A percentile compares a stretch with the other conserved stretches of the same genome.
phyloP scores from a whole-genome alignment of 2,888 invertebrate species.

The Dryomyza anilis region DNA sequence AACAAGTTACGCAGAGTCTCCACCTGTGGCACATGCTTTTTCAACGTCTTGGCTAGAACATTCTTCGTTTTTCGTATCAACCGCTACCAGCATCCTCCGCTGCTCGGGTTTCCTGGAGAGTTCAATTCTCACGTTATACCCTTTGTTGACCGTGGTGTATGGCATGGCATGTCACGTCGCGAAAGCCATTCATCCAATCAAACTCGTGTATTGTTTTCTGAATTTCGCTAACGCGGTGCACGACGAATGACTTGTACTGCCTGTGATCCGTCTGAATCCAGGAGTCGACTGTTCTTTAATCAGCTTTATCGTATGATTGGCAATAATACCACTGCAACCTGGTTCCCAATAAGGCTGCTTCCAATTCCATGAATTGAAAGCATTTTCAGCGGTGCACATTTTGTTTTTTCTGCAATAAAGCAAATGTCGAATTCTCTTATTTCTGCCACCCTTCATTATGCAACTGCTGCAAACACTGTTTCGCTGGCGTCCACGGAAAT shows the following conservation, averaged over 20 bases:
- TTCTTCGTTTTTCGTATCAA: too few relatives aligned
- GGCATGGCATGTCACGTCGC: neutral
- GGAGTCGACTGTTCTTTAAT: neutral
- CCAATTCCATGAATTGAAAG: slow-evolving; percentile 10
- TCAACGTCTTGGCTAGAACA: too few relatives aligned
- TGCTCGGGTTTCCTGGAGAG: neutral
- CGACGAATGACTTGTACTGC: neutral
- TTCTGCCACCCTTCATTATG: neutral
- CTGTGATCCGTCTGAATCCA: neutral
- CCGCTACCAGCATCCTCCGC: neutral
- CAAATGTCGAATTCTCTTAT: neutral
- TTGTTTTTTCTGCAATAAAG: slow-evolving; percentile 11
- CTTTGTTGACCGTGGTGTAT: neutral
- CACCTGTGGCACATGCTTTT: too few relatives aligned
- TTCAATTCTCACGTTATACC: neutral
- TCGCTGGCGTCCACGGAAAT: slow-evolving; percentile 9
- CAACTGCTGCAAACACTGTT: slow-evolving; percentile 16
- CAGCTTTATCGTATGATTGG: neutral
- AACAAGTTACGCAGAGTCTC: too few relatives aligned
- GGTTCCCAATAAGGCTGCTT: slow-evolving; percentile 10
- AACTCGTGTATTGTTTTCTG: neutral
- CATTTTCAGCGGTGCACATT: neutral
- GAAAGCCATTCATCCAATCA: neutral
- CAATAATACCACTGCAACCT: neutral
- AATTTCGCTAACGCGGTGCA: neutral